Evolutionary conservation across 2,797 vertebrate genomes (phyloP).

Genomic region (Typhlichthys subterraneus): DNA sequence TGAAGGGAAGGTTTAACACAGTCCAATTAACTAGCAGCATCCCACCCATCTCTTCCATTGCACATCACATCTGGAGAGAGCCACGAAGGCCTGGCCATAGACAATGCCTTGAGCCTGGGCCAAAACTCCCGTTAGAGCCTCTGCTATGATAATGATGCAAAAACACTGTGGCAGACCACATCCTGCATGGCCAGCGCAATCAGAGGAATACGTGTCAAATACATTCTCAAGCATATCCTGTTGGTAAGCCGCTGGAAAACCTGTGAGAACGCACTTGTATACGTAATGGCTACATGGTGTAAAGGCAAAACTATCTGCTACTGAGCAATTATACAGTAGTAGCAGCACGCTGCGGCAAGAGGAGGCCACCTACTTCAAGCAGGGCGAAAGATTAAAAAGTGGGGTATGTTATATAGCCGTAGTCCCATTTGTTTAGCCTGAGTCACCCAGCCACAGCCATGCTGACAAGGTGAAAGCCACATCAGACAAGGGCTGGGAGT

Average conservation of each 20-base stretch:
- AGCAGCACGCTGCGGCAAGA: conserved; percentile 6
- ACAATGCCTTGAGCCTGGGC: conserved; percentile 3
- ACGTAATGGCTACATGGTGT: not conserved
- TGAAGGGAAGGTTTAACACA: not conserved
- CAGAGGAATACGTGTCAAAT: conserved; percentile 2
- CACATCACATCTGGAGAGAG: conserved; percentile 1
- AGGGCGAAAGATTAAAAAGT: conserved; percentile 21
- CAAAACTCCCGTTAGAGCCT: conserved; percentile 1
- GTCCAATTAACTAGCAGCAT: conserved; percentile 5
- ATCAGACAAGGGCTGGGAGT: conserved; percentile 47
- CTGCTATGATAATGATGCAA: not conserved
- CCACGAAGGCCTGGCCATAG: not conserved
- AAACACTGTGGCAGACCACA: not conserved
- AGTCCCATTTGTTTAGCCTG: conserved; percentile 54
- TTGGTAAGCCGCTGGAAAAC: not conserved
- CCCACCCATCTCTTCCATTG: not conserved
- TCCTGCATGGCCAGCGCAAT: conserved; percentile 1
- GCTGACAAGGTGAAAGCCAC: conserved; percentile 50
- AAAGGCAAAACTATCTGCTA: not conserved
- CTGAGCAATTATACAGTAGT: not conserved
- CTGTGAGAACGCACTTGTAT: not conserved
- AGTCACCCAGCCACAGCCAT: conserved; percentile 48
- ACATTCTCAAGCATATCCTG: not conserved
- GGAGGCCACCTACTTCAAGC: conserved; percentile 38
- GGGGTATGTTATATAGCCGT: conserved; percentile 31